Evolutionary conservation across 30 jellyfish, hydroid and myxozoan species (phyloP), one percentile per base, ranked within the genome.

Genomic region (Chrysaora quinquecirrha): DNA sequence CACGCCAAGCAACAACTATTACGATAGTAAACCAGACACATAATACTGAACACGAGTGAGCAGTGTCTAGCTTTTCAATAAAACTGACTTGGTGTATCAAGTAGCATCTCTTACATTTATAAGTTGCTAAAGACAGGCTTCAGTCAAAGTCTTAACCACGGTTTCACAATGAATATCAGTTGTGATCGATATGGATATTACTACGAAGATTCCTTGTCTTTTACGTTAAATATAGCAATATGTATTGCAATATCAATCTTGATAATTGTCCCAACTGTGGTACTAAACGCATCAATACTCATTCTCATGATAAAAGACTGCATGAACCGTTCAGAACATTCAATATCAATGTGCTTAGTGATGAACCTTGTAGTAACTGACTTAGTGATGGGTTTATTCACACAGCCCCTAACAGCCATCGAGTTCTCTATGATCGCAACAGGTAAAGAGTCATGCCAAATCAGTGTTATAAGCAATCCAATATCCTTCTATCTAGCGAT

Each of bases 291-390:
- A 66, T 65, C 71, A 23, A 70, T 80, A 38, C 35, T 80, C n/a
- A 27, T 66, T n/a, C 31, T 69, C n/a, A 25, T 69, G 38, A 32
- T 4, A 38, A 70, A 38, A 7, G 56, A 48, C 47, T n/a, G n/a
- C n/a, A n/a, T n/a, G n/a, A n/a, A n/a, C n/a, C 61, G 52, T 38
- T 25, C 9, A 63, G 82, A 64, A 66, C 49, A 0, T 66, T 64
- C 66, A 9, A 80, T 76, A 72, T 63, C 83, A 21, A 69, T 46
- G 49, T 29, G 19, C 1, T 30, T 80, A 58, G 66, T 52, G 1
- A 31, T 69, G 23, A 80, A 66, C 69, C 82, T 80, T 0, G 90
- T 80, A 2, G 28, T 80, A 6, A 76, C 78, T 1, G 90, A 80
- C 48, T 35, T 80, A 27, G 11, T 30, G 0, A 80, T 80, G 67